Evolutionary conservation across 2,797 vertebrate genomes (phyloP).

Genomic region (Rhabdomys pumilio): DNA sequence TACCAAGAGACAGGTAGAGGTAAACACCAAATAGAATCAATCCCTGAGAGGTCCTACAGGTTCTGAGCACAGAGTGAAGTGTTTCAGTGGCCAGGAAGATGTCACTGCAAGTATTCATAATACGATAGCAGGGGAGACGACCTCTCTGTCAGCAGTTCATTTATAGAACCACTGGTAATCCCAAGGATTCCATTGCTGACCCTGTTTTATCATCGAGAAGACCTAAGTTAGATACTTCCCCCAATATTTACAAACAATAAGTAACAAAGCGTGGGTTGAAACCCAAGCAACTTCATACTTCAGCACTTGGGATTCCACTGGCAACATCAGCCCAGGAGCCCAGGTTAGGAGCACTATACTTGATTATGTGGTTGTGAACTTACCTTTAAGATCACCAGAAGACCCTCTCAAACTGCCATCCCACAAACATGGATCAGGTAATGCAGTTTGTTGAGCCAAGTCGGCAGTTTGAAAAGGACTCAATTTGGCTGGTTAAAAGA

Average conservation of each 20-base stretch:
- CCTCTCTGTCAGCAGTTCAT: not conserved
- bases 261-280: not conserved
- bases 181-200: too few species aligned
- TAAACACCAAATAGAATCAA: not conserved
- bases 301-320: not conserved
- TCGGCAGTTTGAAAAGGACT: too few species aligned
- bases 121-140: fast-evolving
- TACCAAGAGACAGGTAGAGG: not conserved
- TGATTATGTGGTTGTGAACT: not conserved
- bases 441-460: too few species aligned
- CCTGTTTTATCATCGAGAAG: not conserved
- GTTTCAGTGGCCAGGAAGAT: not conserved
- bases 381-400: not conserved
- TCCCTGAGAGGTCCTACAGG: not conserved
- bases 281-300: not conserved
- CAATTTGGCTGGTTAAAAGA: too few species aligned
- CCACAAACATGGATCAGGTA: too few species aligned
- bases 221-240: not conserved
- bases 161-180: not conserved
- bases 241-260: not conserved
- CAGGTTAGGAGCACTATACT: fast-evolving
- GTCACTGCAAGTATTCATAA: not conserved
- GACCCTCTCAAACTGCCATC: too few species aligned
- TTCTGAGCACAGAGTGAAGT: not conserved
- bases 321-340: not conserved